These are phyloP conservation scores for Anastrepha obliqua DNA, from an alignment of 1,140 invertebrate species.

Conservation along the genomic window DNA sequence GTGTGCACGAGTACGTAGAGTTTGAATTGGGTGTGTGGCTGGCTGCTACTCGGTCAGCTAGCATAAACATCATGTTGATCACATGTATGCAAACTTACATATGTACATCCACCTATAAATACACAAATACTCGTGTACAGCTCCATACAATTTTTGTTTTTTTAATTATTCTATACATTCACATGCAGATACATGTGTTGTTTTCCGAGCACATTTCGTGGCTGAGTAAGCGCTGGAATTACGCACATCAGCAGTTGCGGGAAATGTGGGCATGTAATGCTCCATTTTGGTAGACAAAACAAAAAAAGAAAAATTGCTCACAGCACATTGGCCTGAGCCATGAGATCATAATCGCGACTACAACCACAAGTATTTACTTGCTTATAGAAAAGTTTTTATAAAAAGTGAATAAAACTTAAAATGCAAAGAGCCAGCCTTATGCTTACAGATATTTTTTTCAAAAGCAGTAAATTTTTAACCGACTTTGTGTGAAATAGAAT, in stretches of 20 bases:
- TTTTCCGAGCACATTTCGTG: slow-evolving; percentile 17
- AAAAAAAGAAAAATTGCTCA: slow-evolving; percentile 11
- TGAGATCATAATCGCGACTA: slow-evolving; percentile 38
- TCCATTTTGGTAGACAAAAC: neutral
- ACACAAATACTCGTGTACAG: neutral
- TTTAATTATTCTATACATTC: neutral
- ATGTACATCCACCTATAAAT: neutral
- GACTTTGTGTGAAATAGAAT: neutral
- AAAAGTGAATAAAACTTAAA: slow-evolving; percentile 6
- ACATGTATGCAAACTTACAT: neutral
- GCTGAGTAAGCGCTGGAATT: slow-evolving; percentile 39
- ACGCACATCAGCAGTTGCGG: slow-evolving; percentile 26
- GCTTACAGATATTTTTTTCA: neutral
- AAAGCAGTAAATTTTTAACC: neutral
- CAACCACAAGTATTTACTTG: too few species aligned
- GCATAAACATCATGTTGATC: slow-evolving; percentile 16
- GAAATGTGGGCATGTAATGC: slow-evolving; percentile 21
- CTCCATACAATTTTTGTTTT: neutral
- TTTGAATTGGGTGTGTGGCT: neutral
- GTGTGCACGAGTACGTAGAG: neutral
- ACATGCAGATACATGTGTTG: neutral
- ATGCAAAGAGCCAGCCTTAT: neutral
- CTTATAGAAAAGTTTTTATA: neutral
- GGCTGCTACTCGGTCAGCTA: neutral
- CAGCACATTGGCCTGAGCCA: slow-evolving; percentile 20